Evolutionary conservation across 2,113 vertebrate species (phyloP).

Genomic region (Columba livia): DNA sequence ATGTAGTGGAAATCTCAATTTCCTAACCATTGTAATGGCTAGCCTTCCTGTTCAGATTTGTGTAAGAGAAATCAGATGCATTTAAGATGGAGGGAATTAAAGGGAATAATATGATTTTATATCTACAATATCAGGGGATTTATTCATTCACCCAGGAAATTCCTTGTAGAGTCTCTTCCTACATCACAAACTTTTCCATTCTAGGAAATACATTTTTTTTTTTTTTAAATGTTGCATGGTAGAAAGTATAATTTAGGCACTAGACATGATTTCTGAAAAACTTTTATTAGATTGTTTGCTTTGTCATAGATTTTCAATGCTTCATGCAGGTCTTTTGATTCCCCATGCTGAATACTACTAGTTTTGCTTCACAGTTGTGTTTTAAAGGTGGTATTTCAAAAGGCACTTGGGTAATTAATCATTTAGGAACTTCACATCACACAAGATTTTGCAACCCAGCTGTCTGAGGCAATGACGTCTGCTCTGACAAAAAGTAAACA

Average conservation of each 20-base stretch:
- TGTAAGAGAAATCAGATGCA: neutral
- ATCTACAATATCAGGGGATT: neutral
- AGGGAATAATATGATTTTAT: neutral
- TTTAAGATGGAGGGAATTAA: neutral
- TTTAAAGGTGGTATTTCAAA: neutral
- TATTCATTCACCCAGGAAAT: neutral
- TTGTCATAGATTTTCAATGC: neutral
- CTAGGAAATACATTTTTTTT: neutral
- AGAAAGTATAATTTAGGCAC: neutral
- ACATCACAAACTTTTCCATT: neutral
- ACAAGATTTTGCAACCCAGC: neutral
- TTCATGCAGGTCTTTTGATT: neutral
- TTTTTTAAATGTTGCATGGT: neutral
- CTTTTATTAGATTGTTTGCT: neutral
- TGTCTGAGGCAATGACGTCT: neutral
- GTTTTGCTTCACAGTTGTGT: neutral
- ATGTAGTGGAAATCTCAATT: neutral
- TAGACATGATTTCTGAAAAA: neutral
- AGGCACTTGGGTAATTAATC: neutral
- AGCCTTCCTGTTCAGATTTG: neutral
- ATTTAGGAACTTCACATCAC: neutral
- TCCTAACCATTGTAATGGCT: neutral
- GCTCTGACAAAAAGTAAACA: neutral
- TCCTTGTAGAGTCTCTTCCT: neutral
- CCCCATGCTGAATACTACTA: neutral